A percentile compares a stretch with the other conserved stretches of the same genome.
Evolutionary conservation across 2,797 vertebrate genomes (phyloP).

Genomic region (Etheostoma perlongum): DNA sequence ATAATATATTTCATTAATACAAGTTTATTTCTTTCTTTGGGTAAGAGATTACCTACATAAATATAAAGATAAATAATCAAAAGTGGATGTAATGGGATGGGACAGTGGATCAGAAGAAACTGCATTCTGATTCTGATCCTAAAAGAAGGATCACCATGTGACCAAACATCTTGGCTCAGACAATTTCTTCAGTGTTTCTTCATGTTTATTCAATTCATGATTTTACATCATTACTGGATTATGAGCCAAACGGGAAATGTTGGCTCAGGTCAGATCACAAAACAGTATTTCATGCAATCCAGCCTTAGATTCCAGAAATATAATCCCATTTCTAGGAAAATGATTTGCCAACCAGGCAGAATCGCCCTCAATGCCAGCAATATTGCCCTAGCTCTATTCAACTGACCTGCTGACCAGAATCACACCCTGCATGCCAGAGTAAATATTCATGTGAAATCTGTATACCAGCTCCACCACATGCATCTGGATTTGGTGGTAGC

Average conservation of each 20-base stretch:
- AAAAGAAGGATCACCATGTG: not conserved
- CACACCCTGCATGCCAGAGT: not conserved
- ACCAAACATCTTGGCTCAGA: not conserved
- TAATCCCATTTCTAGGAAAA: not conserved
- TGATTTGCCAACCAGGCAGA: not conserved
- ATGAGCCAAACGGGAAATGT: not conserved
- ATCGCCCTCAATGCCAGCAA: not conserved
- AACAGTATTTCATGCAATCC: not conserved
- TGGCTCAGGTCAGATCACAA: not conserved
- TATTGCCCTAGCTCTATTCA: not conserved
- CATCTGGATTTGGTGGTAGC: slow-evolving; percentile 1
- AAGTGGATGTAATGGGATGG: too few species aligned
- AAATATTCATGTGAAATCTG: not conserved
- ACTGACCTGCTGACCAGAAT: slow-evolving; percentile 12
- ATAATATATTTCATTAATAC: too few species aligned
- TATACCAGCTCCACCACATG: not conserved
- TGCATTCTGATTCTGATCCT: too few species aligned
- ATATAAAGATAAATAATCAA: too few species aligned
- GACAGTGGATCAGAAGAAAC: too few species aligned
- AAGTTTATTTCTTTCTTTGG: too few species aligned
- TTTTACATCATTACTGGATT: not conserved
- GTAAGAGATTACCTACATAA: too few species aligned
- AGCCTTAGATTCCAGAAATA: slow-evolving; percentile 1
- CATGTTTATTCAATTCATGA: not conserved
- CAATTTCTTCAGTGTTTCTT: not conserved